Evolutionary conservation across 2,888 invertebrate species (phyloP).

Genomic region (Odontomyia ornata): DNA sequence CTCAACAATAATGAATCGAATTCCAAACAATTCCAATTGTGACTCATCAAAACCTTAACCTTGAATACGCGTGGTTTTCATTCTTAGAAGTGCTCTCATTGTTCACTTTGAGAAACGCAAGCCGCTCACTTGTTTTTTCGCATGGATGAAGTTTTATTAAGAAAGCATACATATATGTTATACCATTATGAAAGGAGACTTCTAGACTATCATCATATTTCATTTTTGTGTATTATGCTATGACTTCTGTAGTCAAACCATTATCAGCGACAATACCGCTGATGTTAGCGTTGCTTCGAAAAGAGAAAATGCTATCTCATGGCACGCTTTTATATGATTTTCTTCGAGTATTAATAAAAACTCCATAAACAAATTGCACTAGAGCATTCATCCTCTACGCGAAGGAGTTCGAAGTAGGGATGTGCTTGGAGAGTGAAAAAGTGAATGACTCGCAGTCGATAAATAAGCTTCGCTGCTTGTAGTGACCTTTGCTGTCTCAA

Average conservation of each 20-base stretch:
- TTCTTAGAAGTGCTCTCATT: too few relatives aligned
- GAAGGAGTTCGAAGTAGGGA: background rate
- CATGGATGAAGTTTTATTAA: background rate
- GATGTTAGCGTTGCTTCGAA: background rate
- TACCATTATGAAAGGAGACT: background rate
- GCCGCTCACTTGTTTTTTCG: too few relatives aligned
- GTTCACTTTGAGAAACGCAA: too few relatives aligned
- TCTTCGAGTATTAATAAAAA: slow-evolving; percentile 12
- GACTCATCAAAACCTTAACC: too few relatives aligned
- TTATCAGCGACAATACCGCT: background rate
- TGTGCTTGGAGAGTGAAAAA: background rate
- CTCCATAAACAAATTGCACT: slow-evolving; percentile 27
- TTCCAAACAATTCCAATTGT: too few relatives aligned
- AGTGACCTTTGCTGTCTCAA: slow-evolving; percentile 38
- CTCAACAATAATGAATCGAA: too few relatives aligned
- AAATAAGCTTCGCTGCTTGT: slow-evolving; percentile 14
- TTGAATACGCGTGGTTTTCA: too few relatives aligned
- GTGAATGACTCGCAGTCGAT: slow-evolving; percentile 21
- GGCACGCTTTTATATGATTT: slow-evolving; percentile 1
- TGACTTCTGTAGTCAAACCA: background rate
- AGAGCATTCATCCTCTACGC: background rate
- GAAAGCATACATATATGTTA: background rate
- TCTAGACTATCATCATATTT: background rate
- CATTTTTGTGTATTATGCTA: background rate
- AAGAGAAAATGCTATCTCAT: background rate